A percentile compares a stretch with the other conserved stretches of the same genome.
Conservation (phyloP, 2,888 invertebrate genomes). For the Acanthosepion esculentum region DNA sequence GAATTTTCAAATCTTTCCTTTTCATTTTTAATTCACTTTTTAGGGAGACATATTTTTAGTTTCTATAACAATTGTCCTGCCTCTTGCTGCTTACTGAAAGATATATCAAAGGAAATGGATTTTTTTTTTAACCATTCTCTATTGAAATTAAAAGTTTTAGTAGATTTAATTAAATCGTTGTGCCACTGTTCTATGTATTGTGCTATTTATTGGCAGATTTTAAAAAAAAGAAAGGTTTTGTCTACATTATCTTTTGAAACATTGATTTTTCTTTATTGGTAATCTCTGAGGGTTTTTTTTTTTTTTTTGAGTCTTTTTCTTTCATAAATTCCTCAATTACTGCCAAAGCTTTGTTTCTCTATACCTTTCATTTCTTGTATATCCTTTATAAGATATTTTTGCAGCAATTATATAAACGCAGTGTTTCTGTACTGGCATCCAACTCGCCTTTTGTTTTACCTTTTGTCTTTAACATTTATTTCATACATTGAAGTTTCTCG, state of each 20-base stretch:
- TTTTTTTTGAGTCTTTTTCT: neutral
- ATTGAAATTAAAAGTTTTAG: neutral
- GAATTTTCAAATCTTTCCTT: too few species aligned
- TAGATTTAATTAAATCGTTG: neutral
- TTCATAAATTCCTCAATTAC: constrained; percentile 9
- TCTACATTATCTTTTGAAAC: neutral
- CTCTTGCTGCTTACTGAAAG: too few species aligned
- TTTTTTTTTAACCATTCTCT: neutral
- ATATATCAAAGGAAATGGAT: neutral
- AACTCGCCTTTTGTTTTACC: neutral
- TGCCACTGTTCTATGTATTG: neutral
- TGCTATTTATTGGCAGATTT: neutral
- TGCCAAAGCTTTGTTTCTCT: neutral
- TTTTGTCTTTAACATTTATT: neutral
- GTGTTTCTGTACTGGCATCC: neutral
- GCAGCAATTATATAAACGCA: neutral
- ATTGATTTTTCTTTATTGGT: neutral
- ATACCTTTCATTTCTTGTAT: neutral
- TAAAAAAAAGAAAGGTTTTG: neutral
- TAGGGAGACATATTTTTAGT: too few species aligned
- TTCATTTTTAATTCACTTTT: too few species aligned
- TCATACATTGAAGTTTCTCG: neutral
- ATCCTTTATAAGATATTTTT: neutral
- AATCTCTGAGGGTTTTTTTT: neutral
- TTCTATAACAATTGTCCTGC: too few species aligned